Evolutionary conservation across 2,888 invertebrate genomes (phyloP), one percentile per base, ranked within the genome.

Genomic region (Eristalis pertinax): DNA sequence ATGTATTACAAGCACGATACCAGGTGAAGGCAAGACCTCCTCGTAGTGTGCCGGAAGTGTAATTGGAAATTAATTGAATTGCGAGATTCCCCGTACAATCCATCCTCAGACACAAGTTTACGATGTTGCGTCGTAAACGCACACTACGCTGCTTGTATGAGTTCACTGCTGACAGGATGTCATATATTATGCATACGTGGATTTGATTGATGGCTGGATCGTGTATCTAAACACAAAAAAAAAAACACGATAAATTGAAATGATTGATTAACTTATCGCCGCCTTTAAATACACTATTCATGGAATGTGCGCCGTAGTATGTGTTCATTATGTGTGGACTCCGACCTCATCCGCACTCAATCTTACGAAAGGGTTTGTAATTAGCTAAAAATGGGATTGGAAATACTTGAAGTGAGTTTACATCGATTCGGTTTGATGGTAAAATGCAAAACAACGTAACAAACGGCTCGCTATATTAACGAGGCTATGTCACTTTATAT

Each of bases 1-100:
- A n/a, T 75, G 5, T 32, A 4, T 63, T 68, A 69, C 68, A 41
- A 60, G 60, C 15, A 35, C 13, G 24, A n/a, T 4, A 24, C 24
- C 73, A 32, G 72, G 65, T 65, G 72, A 26, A n/a, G 32, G 19
- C 24, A 35, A 24, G 26, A 19, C 29, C 22, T 38, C 3, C 38
- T n/a, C 19, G 19, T 29, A 26, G 43, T 43, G 43, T 60, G 60
- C 60, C 43, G 41, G 43, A 72, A 65, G 63, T 69, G 69, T 81
- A 75, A 81, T 81, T 81, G 74, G 64, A 81, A 74, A 64, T 68
- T 74, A 81, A 81, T 81, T 81, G 74, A 75, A 74, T 81, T 65
- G 26, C 56, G 38, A 75, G 81, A 75, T 75, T 75, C 50, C 50
- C 24, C 35, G 26, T 56, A 24, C 13, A 1, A 15, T 38, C 43